These are phyloP conservation scores for Acrossocheilus fasciatus DNA, from an alignment of 2,797 vertebrate species.

Conservation along the genomic window DNA sequence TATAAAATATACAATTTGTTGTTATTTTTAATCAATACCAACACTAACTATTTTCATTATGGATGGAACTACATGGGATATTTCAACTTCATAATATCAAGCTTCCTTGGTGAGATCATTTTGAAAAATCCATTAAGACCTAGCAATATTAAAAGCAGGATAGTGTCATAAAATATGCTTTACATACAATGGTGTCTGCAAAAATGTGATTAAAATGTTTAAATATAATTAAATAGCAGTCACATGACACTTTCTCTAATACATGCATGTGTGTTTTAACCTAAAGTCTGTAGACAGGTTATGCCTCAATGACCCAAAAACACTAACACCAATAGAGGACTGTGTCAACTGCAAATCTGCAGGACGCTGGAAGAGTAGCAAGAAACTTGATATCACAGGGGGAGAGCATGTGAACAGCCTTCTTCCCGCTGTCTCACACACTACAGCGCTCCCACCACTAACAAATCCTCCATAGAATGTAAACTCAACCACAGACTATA, in stretches of 20 bases:
- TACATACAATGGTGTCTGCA: neutral
- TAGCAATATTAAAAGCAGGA: neutral
- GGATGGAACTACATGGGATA: too few species aligned
- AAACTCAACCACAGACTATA: neutral
- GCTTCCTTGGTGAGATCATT: too few species aligned
- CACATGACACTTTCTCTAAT: neutral
- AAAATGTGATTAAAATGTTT: neutral
- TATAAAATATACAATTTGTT: neutral
- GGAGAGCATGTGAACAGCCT: slow-evolving; percentile 18
- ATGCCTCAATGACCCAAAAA: neutral
- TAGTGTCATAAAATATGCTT: neutral
- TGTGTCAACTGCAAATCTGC: slow-evolving; percentile 39
- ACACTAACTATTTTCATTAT: too few species aligned
- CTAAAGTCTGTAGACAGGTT: neutral
- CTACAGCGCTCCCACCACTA: neutral
- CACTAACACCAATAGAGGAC: neutral
- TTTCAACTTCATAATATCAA: too few species aligned
- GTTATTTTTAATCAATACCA: neutral
- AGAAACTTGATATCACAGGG: slow-evolving; percentile 49
- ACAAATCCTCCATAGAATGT: slow-evolving; percentile 18
- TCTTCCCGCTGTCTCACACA: slow-evolving; percentile 17
- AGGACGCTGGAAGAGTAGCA: slow-evolving; percentile 40
- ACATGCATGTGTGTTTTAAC: neutral
- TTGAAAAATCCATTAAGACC: neutral
- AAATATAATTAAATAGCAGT: neutral